A percentile compares a stretch with the other conserved stretches of the same genome.
Conservation (phyloP, 1,140 invertebrate species). For the Pachypsylla venusta region DNA sequence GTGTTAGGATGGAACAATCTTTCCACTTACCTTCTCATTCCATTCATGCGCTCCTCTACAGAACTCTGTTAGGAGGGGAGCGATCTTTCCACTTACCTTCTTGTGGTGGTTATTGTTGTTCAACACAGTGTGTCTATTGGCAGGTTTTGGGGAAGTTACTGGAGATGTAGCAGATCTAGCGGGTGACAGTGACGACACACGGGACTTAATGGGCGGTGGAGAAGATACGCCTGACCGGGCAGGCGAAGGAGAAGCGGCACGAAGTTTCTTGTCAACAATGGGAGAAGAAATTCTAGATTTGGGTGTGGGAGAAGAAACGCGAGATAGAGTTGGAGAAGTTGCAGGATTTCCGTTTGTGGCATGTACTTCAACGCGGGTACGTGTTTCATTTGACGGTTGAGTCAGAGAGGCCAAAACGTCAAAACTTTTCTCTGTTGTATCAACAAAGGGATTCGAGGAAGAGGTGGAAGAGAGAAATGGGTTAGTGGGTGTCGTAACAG, state of each 20-base stretch:
- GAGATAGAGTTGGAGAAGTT: slow-evolving; percentile 23
- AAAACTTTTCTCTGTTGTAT: slow-evolving; percentile 18
- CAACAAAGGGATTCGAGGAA: slow-evolving; percentile 32
- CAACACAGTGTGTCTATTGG: background rate
- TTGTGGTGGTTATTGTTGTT: background rate
- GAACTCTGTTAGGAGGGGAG: no score
- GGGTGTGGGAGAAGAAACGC: background rate
- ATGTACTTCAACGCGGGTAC: slow-evolving; percentile 29
- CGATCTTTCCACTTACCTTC: background rate
- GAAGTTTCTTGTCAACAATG: background rate
- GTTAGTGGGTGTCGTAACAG: slow-evolving; percentile 30
- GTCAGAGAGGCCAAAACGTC: slow-evolving; percentile 24
- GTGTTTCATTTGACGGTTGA: slow-evolving; percentile 30
- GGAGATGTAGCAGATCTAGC: no score
- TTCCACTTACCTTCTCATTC: no score
- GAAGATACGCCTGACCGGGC: no score
- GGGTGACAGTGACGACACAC: no score
- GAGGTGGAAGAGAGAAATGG: slow-evolving; percentile 36
- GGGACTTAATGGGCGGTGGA: no score
- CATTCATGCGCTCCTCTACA: no score
- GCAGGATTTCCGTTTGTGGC: slow-evolving; percentile 31
- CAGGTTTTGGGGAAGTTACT: background rate
- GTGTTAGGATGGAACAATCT: no score
- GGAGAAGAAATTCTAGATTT: background rate
- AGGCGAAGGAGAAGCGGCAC: background rate